These are phyloP conservation scores for Sarcophaga variegata DNA, from an alignment of 2,888 invertebrate genomes.

Conservation along the genomic window DNA sequence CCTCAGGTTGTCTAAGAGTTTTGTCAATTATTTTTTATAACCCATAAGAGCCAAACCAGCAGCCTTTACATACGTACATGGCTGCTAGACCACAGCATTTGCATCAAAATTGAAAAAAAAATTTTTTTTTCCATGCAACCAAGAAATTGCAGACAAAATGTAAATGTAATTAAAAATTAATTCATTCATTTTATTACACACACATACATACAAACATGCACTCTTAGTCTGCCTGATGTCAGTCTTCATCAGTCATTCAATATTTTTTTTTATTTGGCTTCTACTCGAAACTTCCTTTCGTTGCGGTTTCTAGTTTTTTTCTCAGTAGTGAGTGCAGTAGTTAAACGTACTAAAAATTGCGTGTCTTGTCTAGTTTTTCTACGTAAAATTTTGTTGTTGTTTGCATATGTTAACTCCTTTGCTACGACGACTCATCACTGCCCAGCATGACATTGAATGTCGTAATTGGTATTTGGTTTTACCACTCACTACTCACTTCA, in stretches of 20 bases:
- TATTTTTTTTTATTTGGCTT: constrained; percentile 6
- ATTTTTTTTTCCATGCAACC: neutral
- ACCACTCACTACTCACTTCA: constrained; percentile 46
- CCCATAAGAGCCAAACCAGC: neutral
- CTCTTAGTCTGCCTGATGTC: neutral
- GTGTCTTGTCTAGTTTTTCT: constrained; percentile 41
- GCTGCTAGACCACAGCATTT: neutral
- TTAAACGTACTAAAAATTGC: constrained; percentile 23
- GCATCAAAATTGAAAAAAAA: neutral
- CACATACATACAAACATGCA: neutral
- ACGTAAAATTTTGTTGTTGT: constrained; percentile 46
- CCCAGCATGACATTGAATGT: constrained; percentile 62
- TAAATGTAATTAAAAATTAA: constrained; percentile 68
- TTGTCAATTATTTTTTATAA: constrained; percentile 48
- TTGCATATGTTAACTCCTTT: constrained; percentile 49
- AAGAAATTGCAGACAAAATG: constrained; percentile 33
- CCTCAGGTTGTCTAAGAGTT: constrained; percentile 54
- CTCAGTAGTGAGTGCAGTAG: too few species aligned
- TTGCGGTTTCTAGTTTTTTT: neutral
- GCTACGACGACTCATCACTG: constrained; percentile 56
- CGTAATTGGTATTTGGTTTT: constrained; percentile 48
- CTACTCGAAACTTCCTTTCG: neutral
- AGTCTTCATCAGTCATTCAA: constrained; percentile 37
- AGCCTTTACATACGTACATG: neutral
- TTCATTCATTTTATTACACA: constrained; percentile 42